Base-by-base conservation (phyloP, 2,888 invertebrate species). In the Leistus spinibarbis region DNA sequence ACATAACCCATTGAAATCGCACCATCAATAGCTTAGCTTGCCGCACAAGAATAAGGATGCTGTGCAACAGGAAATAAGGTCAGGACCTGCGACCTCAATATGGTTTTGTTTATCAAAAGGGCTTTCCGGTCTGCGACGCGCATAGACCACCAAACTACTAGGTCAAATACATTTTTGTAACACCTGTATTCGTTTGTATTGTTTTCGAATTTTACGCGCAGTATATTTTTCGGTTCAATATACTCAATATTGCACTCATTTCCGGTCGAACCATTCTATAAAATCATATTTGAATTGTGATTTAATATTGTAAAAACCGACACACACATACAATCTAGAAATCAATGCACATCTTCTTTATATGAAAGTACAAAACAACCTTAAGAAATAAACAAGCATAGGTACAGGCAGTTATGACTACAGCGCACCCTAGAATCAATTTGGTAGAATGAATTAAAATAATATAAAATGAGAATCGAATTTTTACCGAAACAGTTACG, bases 71-170 rank as follows among this genome's bases (percentile, higher is more conserved):
- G 73, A 73, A 73, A 67, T 67, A 19, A 63, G 73, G 73, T 73
- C 73, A 73, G 67, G 73, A 67, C 73, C 73, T 67, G 62, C 54
- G 73, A 73, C 73, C 73, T 67, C 73, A 67, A 67, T 73, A 40
- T 13, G 19, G 16, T 16, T 22, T 71, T 63, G 64, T 63, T 40
- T 63, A 60, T 64, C 66, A 27, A 67, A 71, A 73, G 73, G 73
- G 73, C 67, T 73, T 73, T 73, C 73, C 73, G 73, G 73, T 66
- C 71, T 17, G 17, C 40, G 65, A n/a, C 16, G 13, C 13, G 13
- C 40, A 40, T 40, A 40, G 40, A 40, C 7, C 40, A 40, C 5
- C 40, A 40, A 40, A 40, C 10, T 60, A 60, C 13, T 60, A 22
- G 60, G 60, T 60, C 60, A 64, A 64, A 64, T 64, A 9, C 23